Conservation (phyloP, 2,797 vertebrate species). For the Heteromormyrus szaboi region DNA sequence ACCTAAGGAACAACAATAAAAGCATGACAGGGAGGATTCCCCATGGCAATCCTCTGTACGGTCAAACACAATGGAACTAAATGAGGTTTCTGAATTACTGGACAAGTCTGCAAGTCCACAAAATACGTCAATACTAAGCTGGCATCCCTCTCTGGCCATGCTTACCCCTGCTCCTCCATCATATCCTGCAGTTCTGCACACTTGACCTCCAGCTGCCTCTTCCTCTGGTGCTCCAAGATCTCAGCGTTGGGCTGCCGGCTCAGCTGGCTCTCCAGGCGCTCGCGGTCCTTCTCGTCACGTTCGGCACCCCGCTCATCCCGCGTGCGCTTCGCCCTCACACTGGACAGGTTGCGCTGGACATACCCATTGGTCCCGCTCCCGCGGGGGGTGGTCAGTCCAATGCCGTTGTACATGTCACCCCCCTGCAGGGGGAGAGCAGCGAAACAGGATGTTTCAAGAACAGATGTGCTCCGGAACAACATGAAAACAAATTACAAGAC, state of each 20-base stretch:
- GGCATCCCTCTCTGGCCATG: not conserved
- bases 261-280: constrained; percentile 77
- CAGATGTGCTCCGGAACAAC: not conserved
- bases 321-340: constrained; percentile 74
- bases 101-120: not conserved
- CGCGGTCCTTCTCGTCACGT: constrained; percentile 76
- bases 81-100: not conserved
- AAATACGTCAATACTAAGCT: not conserved
- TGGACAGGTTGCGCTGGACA: constrained; percentile 86
- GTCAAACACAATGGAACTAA: not conserved
- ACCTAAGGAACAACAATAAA: constrained; percentile 51
- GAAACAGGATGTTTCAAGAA: not conserved
- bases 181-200: constrained; percentile 90
- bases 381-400: constrained; percentile 83
- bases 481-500: not conserved
- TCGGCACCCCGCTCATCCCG: constrained; percentile 68
- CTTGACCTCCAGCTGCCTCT: constrained; percentile 88
- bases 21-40: not conserved
- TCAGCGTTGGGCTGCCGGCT: constrained; percentile 84
- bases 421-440: not conserved
- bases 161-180: constrained; percentile 92
- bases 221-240: constrained; percentile 89
- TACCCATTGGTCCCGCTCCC: constrained; percentile 92
- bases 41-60: not conserved
- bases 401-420: constrained; percentile 86